phyloP scores from a whole-genome alignment of 2,888 invertebrate genomes.

The Metallyticus violacea region DNA sequence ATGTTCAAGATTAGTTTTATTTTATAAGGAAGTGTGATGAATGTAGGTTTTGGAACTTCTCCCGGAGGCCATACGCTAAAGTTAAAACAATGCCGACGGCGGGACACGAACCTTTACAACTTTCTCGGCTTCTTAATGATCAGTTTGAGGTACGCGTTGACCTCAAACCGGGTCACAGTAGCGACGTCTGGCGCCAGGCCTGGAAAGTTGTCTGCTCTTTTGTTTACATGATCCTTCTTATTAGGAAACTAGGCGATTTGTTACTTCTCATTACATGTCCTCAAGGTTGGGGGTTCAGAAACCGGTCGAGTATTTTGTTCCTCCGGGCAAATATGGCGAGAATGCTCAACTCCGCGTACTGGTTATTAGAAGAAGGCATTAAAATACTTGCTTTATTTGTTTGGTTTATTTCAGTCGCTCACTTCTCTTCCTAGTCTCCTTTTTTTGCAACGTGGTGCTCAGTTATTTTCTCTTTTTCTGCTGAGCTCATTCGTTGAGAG shows the following conservation, averaged over 20 bases:
- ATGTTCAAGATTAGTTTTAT: neutral
- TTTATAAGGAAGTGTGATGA: neutral
- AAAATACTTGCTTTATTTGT: too few relatives aligned
- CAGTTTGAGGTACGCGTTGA: neutral
- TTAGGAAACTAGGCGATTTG: neutral
- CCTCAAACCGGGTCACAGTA: neutral
- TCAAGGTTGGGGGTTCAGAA: neutral
- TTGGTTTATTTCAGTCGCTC: neutral
- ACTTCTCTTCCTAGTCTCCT: neutral
- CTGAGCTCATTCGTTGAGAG: neutral
- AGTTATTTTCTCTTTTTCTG: neutral
- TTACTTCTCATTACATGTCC: neutral
- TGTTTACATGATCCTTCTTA: neutral
- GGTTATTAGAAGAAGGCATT: neutral
- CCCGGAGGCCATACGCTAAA: neutral
- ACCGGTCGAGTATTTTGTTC: neutral
- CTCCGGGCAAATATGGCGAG: neutral
- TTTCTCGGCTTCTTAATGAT: neutral
- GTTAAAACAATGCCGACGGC: neutral
- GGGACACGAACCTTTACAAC: neutral
- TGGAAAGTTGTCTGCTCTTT: neutral
- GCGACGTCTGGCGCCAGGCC: neutral
- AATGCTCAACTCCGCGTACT: neutral
- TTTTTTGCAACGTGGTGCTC: neutral
- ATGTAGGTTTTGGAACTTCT: neutral